Percentiles rank a stretch among this genome's conserved stretches.
Evolutionary conservation across 2,113 vertebrate genomes (phyloP).

Genomic region (Corythaeola cristata): DNA sequence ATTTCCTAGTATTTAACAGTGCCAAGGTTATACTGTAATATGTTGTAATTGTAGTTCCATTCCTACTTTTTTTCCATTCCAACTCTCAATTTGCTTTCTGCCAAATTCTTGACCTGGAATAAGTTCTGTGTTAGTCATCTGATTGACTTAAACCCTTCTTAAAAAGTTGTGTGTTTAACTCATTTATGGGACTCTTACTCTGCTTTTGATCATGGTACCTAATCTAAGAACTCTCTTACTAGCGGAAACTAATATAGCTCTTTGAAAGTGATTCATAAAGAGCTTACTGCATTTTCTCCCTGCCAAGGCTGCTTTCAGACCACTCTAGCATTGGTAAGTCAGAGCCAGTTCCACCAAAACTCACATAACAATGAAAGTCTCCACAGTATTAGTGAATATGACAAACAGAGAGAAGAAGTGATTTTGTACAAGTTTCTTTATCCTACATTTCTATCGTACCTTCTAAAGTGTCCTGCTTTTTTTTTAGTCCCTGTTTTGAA

Average conservation of each 20-base stretch:
- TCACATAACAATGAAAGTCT: neutral
- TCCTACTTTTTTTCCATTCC: neutral
- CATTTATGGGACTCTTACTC: neutral
- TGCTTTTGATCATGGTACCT: neutral
- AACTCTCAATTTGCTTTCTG: neutral
- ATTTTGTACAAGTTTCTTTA: neutral
- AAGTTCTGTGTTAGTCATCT: neutral
- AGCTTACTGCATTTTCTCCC: neutral
- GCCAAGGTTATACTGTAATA: neutral
- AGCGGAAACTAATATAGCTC: neutral
- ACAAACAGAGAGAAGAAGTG: neutral
- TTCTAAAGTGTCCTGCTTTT: neutral
- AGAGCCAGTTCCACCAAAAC: neutral
- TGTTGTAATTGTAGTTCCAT: neutral
- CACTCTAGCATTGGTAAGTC: neutral
- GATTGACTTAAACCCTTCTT: neutral
- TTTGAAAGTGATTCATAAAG: neutral
- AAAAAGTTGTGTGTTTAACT: neutral
- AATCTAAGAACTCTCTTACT: neutral
- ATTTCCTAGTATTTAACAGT: neutral
- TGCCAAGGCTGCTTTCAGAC: neutral
- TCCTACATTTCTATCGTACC: neutral
- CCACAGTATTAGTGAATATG: neutral
- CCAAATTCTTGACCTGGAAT: slow-evolving; percentile 3
- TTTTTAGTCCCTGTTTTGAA: neutral